Evolutionary conservation across 2,888 invertebrate genomes (phyloP).

Genomic region (Idaea dimidiata): DNA sequence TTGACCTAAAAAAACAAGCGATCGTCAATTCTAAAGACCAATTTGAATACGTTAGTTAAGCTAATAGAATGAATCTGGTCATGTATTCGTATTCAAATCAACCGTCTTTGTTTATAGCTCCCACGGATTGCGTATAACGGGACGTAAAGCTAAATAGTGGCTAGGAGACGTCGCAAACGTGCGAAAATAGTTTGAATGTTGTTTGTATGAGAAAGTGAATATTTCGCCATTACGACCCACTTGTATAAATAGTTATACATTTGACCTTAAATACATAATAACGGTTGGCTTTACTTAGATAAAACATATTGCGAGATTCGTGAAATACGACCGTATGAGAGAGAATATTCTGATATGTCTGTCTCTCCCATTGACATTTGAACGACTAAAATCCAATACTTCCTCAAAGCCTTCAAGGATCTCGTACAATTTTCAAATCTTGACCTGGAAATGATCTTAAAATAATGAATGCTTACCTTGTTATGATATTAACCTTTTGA

Average conservation of each 20-base stretch:
- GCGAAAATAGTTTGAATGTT: slow-evolving; percentile 48
- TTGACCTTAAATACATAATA: not conserved
- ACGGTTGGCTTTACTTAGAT: not conserved
- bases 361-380: too few species aligned
- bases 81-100: slow-evolving; percentile 45
- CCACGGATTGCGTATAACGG: slow-evolving; percentile 68
- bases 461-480: not conserved
- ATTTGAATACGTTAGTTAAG: slow-evolving; percentile 27
- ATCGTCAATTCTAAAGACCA: not conserved
- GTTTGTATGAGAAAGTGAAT: slow-evolving; percentile 45
- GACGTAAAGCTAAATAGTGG: slow-evolving; percentile 50
- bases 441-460: not conserved
- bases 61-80: slow-evolving; percentile 27
- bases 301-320: too few species aligned
- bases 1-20: not conserved
- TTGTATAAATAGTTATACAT: not conserved
- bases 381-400: too few species aligned
- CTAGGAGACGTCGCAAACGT: slow-evolving; percentile 44
- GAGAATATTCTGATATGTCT: too few species aligned
- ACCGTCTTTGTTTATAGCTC: slow-evolving; percentile 64
- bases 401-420: too few species aligned
- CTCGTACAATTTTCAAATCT: not conserved
- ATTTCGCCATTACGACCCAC: slow-evolving; percentile 7
- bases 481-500: not conserved
- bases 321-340: too few species aligned